These are phyloP conservation scores for Invenusta paracnida DNA, from an alignment of 2,888 invertebrate species.

Conservation along the genomic window DNA sequence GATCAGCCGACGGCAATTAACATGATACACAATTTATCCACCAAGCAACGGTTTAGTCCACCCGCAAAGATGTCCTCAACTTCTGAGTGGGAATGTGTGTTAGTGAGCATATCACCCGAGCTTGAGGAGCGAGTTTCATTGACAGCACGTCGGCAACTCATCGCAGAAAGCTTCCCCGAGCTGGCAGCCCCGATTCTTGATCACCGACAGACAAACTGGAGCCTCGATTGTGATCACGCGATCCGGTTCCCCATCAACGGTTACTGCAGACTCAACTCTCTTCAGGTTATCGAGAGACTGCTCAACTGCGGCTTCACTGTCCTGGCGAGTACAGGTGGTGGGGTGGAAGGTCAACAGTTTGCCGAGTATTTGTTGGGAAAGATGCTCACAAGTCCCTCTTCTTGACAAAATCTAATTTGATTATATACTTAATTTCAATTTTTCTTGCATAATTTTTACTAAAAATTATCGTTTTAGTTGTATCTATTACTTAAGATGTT, in stretches of 20 bases:
- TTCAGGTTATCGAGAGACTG: slow-evolving; percentile 77
- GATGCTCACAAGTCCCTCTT: too few species aligned
- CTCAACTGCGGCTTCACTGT: slow-evolving; percentile 74
- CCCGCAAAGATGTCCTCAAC: neutral
- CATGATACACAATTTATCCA: neutral
- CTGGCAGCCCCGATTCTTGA: slow-evolving; percentile 72
- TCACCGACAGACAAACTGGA: slow-evolving; percentile 72
- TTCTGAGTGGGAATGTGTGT: slow-evolving; percentile 70
- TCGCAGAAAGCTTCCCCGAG: slow-evolving; percentile 65
- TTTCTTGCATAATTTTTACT: too few species aligned
- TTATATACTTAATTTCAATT: too few species aligned
- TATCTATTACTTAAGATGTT: too few species aligned
- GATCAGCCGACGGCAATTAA: neutral
- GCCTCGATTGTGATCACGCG: slow-evolving; percentile 74
- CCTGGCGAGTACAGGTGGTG: slow-evolving; percentile 77
- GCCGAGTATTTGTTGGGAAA: slow-evolving; percentile 73
- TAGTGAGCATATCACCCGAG: slow-evolving; percentile 75
- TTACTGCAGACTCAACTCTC: slow-evolving; percentile 81
- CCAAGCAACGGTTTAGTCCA: neutral
- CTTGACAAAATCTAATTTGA: too few species aligned
- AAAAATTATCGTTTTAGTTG: too few species aligned
- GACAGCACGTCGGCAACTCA: slow-evolving; percentile 72
- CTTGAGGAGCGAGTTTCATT: slow-evolving; percentile 76
- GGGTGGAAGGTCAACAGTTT: slow-evolving; percentile 81
- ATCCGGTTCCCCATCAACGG: slow-evolving; percentile 80